Evolutionary conservation across 2,888 invertebrate species (phyloP), one percentile per base, ranked within the genome.

Genomic region (Pterobdella sp.): DNA sequence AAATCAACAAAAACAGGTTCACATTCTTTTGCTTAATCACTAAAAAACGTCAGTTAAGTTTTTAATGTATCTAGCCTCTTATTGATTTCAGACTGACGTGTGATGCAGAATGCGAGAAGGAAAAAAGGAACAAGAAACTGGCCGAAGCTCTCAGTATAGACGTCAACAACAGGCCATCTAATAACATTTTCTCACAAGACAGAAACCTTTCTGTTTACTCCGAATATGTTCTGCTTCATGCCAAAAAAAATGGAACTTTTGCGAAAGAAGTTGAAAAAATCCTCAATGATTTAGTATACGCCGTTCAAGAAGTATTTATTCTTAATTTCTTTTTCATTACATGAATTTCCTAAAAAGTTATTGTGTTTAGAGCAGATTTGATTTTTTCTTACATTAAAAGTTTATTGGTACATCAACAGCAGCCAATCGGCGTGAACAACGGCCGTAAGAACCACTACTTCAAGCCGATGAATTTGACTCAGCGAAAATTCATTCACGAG

Each of bases 91-190:
- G 76, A 31, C 36, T 77, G 31, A 73, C 94, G 77, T 97, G 97
- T 85, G 93, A 91, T 81, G 92, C 93, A 77, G 93, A 94, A 79
- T 97, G 97, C 84, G 89, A 90, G 73, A 84, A 90, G 49, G 86
- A 91, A 72, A 94, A 94, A 79, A 89, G 96, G 74, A 94, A 95
- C 82, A 88, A 92, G 1, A 89, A 91, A 70, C 82, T 96, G 76
- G 94, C 94, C 14, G 88, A 93, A 72, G 96, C 94, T 1, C 86
- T 97, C 60, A 93, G 94, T 85, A 92, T 96, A 77, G 90, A 91
- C 73, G 93, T 93, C 60, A 14, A 26, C 60, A 56, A 56, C n/a
- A 56, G n/a, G 14, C 60, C 18, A 4, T 26, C 4, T 86, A 92
- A 94, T 0, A 94, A 94, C 84, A 85, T 91, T 74, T 86, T 86